phyloP scores from a whole-genome alignment of 2,113 vertebrate species.

The Callospermophilus lateralis region DNA sequence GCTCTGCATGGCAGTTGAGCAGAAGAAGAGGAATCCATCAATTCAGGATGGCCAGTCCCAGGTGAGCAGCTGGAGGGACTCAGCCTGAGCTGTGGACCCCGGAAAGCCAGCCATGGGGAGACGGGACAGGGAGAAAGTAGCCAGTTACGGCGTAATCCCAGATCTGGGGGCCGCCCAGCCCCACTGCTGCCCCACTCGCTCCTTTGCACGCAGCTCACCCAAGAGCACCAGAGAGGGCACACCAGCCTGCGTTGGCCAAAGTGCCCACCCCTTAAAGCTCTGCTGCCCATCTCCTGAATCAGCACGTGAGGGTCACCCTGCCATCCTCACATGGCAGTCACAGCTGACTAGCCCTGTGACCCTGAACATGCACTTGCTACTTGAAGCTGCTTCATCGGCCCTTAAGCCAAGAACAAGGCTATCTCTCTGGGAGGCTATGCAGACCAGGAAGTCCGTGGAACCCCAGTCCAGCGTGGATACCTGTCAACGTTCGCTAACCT shows the following conservation, averaged over 20 bases:
- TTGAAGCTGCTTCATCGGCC: neutral
- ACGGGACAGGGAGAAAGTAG: accelerated
- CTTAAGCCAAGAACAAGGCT: neutral
- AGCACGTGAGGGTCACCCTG: neutral
- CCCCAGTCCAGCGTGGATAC: accelerated
- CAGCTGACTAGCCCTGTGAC: neutral
- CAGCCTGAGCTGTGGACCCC: neutral
- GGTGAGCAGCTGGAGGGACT: neutral
- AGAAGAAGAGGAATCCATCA: neutral
- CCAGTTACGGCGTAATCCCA: accelerated
- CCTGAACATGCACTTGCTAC: neutral
- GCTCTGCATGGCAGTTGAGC: accelerated
- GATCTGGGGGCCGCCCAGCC: accelerated
- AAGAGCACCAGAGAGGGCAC: accelerated
- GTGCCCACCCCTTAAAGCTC: neutral
- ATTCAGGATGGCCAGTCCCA: too few species aligned
- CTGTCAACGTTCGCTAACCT: accelerated
- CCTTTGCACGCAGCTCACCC: accelerated
- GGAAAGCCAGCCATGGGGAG: neutral
- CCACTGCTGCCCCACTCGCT: neutral
- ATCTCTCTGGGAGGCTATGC: neutral
- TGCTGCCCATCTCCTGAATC: neutral
- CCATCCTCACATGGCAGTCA: neutral
- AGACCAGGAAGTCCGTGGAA: neutral
- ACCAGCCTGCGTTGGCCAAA: neutral